Evolutionary conservation across 2,888 invertebrate species (phyloP), one percentile per base, ranked within the genome.

Genomic region (Ophion obscuratus): DNA sequence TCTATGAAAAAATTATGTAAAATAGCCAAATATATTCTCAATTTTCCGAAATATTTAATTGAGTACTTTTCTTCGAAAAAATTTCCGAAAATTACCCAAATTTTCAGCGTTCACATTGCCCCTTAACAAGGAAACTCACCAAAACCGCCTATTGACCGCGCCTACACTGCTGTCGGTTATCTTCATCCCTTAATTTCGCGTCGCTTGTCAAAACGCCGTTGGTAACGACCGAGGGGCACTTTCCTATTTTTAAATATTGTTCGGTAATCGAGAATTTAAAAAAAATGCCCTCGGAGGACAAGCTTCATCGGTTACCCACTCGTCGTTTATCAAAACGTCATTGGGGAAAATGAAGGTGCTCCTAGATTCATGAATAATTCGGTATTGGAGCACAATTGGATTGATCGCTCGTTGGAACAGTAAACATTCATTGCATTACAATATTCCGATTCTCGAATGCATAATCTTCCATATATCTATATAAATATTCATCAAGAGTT

Each of bases 361-460:
- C 2, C 2, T 47, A 14, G 10, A 47, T 14, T 68, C 44, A 68
- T 44, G 53, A 68, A 68, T 53, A 70, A 9, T 47, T 27, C 7
- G 27, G 40, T 6, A 47, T 47, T 14, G 5, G 47, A 47, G 14
- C 0, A 27, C 53, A 68, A 44, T 68, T 11, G 44, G 20, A 11
- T 14, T 68, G n/a, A 20, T 68, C 14, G 20, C 44, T 68, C 11
- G 24, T 9, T 14, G 24, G 47, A 24, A 47, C 24, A 53, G 17
- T 53, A 36, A 62, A 61, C 27, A 74, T 44, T 74, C 61, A 44
- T 74, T 24, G 14, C 24, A 17, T n/a, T 44, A 40, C 24, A 62
- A 74, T 74, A 53, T 53, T 53, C 17, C 4, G 53, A 9, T 59
- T 53, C 27, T 4, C 36, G 57, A 57, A 71, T 31, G 71, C 57